Conservation (phyloP, 2,888 invertebrate genomes). For the Sinopyrophorus schimmeli region DNA sequence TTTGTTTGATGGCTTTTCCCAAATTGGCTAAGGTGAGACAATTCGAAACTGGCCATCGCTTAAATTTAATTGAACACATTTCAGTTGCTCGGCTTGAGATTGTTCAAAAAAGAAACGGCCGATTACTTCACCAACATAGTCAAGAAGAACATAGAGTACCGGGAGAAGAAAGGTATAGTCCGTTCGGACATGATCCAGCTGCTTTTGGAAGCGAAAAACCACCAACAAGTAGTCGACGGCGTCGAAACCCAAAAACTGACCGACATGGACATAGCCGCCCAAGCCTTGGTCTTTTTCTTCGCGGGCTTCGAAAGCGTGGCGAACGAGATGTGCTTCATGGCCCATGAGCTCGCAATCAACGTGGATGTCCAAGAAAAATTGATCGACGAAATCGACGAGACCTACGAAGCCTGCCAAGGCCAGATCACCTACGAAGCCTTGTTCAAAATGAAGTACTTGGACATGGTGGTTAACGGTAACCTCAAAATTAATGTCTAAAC, state of each 20-base stretch:
- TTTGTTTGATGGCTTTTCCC: conserved; percentile 13
- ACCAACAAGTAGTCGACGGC: no score
- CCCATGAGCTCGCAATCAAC: conserved; percentile 63
- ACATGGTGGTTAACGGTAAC: no score
- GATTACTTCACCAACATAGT: conserved; percentile 36
- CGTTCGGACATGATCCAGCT: conserved; percentile 59
- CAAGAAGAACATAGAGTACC: conserved; percentile 33
- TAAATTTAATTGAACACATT: not conserved
- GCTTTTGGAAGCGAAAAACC: conserved; percentile 60
- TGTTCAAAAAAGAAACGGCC: conserved; percentile 25
- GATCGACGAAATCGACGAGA: conserved; percentile 61
- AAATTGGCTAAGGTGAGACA: conserved; percentile 18
- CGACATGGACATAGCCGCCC: conserved; percentile 60
- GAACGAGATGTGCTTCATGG: conserved; percentile 56
- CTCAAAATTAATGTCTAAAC: no score
- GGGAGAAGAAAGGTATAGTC: conserved; percentile 41
- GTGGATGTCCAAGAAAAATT: conserved; percentile 62
- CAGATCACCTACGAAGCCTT: conserved; percentile 55
- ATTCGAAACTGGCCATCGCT: not conserved
- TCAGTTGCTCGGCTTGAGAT: conserved; percentile 27
- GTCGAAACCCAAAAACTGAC: conserved; percentile 35
- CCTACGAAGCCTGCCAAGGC: conserved; percentile 55
- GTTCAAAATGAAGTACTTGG: conserved; percentile 59
- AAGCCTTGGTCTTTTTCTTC: conserved; percentile 59
- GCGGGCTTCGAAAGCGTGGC: conserved; percentile 60